phyloP scores from a whole-genome alignment of 2,888 invertebrate genomes.

The Stegophylla sp. region DNA sequence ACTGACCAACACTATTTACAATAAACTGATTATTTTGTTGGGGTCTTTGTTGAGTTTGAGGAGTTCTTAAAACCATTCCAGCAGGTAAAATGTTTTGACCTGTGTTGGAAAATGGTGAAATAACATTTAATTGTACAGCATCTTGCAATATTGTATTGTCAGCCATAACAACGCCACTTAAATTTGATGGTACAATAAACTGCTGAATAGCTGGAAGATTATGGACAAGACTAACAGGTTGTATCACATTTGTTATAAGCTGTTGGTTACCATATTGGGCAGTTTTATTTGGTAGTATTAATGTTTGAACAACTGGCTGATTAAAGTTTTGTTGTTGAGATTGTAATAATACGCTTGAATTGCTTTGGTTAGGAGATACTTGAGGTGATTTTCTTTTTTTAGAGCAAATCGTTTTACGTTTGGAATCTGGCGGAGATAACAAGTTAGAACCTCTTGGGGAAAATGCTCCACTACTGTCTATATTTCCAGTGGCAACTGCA shows the following conservation, averaged over 20 bases:
- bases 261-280: conserved; percentile 67
- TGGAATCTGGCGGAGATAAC: conserved; percentile 71
- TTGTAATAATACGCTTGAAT: conserved; percentile 61
- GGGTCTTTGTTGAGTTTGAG: conserved; percentile 65
- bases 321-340: conserved; percentile 62
- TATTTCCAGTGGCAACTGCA: conserved; percentile 67
- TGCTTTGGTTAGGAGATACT: conserved; percentile 64
- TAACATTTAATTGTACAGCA: conserved; percentile 71
- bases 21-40: conserved; percentile 63
- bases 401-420: conserved; percentile 69
- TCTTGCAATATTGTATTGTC: conserved; percentile 79
- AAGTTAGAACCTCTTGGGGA: conserved; percentile 64
- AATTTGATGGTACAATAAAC: conserved; percentile 81
- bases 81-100: conserved; percentile 73
- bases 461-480: conserved; percentile 61
- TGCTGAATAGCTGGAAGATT: conserved; percentile 83
- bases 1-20: conserved; percentile 63
- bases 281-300: conserved; percentile 77
- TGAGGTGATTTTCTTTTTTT: conserved; percentile 79
- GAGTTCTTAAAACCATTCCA: conserved; percentile 80
- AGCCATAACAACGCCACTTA: conserved; percentile 83
- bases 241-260: conserved; percentile 70
- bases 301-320: conserved; percentile 73
- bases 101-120: conserved; percentile 74
- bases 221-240: conserved; percentile 81